These are phyloP conservation scores for Cephus cinctus DNA, from an alignment of 1,140 invertebrate species.

Conservation along the genomic window DNA sequence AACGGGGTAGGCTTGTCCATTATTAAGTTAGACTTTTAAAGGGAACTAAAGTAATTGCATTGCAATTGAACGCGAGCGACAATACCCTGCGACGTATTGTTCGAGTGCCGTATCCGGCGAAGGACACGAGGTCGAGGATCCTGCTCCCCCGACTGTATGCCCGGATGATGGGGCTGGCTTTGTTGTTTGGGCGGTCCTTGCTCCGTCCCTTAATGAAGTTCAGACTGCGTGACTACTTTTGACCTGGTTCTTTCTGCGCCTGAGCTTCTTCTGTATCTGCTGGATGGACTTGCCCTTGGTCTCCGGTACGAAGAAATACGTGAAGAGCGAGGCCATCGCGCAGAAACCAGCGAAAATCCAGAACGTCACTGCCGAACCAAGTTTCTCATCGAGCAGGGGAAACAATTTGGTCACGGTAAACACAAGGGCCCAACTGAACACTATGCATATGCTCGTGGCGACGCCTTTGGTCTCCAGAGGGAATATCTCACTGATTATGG, in stretches of 20 bases:
- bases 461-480: slow-evolving; percentile 64
- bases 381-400: slow-evolving; percentile 40
- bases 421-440: slow-evolving; percentile 57
- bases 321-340: slow-evolving; percentile 54
- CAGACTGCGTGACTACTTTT: too few species aligned
- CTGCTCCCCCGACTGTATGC: too few species aligned
- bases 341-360: slow-evolving; percentile 61
- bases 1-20: too few species aligned
- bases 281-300: slow-evolving; percentile 74
- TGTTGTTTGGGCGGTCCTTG: too few species aligned
- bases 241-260: slow-evolving; percentile 18
- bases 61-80: too few species aligned
- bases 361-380: slow-evolving; percentile 59
- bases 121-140: too few species aligned
- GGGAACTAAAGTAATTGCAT: too few species aligned
- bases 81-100: too few species aligned
- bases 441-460: slow-evolving; percentile 59
- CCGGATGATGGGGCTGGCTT: too few species aligned
- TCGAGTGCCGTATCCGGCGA: too few species aligned
- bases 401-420: slow-evolving; percentile 61
- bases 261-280: slow-evolving; percentile 69
- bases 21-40: too few species aligned
- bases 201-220: too few species aligned
- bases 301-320: slow-evolving; percentile 71
- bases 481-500: slow-evolving; percentile 69